Percentiles rank a stretch among this genome's conserved stretches.
Evolutionary conservation across 2,797 vertebrate genomes (phyloP).

Genomic region (Amniataba percoides): DNA sequence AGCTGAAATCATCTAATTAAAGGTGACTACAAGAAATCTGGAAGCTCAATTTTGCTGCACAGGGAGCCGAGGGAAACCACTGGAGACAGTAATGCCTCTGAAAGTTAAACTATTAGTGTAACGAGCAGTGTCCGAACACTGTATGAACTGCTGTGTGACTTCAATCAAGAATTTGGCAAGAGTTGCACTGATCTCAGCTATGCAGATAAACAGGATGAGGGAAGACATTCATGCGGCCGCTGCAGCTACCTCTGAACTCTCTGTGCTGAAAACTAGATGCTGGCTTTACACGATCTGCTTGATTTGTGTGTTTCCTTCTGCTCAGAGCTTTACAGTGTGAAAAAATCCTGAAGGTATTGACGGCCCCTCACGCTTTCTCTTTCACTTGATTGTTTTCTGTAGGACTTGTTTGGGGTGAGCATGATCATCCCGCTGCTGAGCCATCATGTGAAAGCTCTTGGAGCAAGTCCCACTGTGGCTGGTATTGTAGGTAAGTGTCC

Average conservation of each 20-base stretch:
- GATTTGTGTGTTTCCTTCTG: background rate
- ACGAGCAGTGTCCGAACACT: conserved; percentile 58
- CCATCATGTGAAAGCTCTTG: conserved; percentile 93
- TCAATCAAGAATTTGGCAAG: conserved; percentile 72
- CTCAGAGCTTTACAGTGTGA: background rate
- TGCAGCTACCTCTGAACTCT: background rate
- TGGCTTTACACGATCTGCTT: background rate
- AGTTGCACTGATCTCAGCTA: conserved; percentile 35
- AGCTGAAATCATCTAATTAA: conserved; percentile 31
- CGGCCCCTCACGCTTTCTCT: background rate
- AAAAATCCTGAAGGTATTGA: background rate
- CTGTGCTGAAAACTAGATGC: background rate
- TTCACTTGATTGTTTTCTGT: conserved; percentile 31
- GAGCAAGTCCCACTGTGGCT: conserved; percentile 92
- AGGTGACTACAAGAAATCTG: conserved; percentile 16
- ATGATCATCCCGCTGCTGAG: conserved; percentile 95
- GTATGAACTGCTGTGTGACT: conserved; percentile 73
- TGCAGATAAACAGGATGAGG: conserved; percentile 48
- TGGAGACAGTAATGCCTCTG: background rate
- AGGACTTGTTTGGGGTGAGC: conserved; percentile 98
- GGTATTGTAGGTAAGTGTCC: conserved; percentile 90
- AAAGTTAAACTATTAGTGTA: conserved; percentile 63
- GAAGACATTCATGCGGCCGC: background rate
- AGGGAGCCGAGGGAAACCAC: background rate
- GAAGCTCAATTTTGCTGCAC: background rate